These are phyloP conservation scores for Drosophila malerkotliana DNA, from an alignment of 1,140 invertebrate genomes.

Conservation along the genomic window DNA sequence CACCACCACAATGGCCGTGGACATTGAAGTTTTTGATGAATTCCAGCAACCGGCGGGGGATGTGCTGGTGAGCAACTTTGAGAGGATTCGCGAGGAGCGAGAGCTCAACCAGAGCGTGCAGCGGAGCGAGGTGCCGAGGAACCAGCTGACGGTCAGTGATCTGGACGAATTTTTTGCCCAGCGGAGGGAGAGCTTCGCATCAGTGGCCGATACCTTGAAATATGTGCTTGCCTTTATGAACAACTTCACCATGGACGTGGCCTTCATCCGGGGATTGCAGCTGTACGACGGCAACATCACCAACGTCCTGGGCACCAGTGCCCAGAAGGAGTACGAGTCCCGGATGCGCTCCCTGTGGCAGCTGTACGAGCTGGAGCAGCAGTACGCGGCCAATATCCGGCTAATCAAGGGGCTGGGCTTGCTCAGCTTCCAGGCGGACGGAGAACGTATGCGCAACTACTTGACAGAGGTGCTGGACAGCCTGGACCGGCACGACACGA, in stretches of 20 bases:
- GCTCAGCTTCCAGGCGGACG: slow-evolving; percentile 44
- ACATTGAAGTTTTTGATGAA: slow-evolving; percentile 79
- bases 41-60: slow-evolving; percentile 71
- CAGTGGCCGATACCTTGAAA: slow-evolving; percentile 37
- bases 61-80: slow-evolving; percentile 66
- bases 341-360: slow-evolving; percentile 73
- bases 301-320: slow-evolving; percentile 46
- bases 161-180: slow-evolving; percentile 68
- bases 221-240: slow-evolving; percentile 67
- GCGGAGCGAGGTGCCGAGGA: slow-evolving; percentile 35
- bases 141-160: slow-evolving; percentile 74
- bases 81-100: slow-evolving; percentile 70
- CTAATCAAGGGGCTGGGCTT: slow-evolving; percentile 50
- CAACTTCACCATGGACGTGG: slow-evolving; percentile 75
- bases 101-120: slow-evolving; percentile 48
- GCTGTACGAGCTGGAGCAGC: slow-evolving; percentile 69
- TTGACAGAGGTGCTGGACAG: slow-evolving; percentile 47
- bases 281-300: slow-evolving; percentile 64
- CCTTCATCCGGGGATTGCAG: slow-evolving; percentile 71
- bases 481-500: slow-evolving; percentile 34
- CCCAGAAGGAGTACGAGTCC: slow-evolving; percentile 72
- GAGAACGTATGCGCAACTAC: slow-evolving; percentile 31
- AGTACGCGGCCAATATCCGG: slow-evolving; percentile 55
- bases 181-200: slow-evolving; percentile 51
- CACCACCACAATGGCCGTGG: slow-evolving; percentile 58